Percentiles rank a stretch among this genome's conserved stretches.
phyloP scores from a whole-genome alignment of 2,888 invertebrate species.

The Chydorus sphaericus region DNA sequence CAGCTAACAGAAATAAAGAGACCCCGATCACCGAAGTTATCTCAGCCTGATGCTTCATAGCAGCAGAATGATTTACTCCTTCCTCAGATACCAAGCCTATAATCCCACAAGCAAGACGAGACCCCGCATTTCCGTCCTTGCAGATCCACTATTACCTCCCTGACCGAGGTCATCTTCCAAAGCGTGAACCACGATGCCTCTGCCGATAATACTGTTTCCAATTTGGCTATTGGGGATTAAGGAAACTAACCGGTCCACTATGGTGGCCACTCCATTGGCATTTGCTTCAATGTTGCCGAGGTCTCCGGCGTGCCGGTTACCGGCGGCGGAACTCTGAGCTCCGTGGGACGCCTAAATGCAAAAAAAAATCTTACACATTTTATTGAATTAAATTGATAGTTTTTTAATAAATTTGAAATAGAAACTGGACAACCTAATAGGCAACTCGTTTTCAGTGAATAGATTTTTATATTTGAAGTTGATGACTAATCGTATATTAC shows the following conservation, averaged over 20 bases:
- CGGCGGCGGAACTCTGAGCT: constrained; percentile 16
- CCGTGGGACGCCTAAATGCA: no score
- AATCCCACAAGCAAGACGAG: constrained; percentile 36
- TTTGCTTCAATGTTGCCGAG: constrained; percentile 24
- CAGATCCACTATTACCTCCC: constrained; percentile 30
- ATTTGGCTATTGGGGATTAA: constrained; percentile 30
- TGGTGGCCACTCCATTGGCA: constrained; percentile 19
- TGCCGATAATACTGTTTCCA: constrained; percentile 36
- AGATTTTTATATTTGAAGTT: no score
- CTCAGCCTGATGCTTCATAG: no score
- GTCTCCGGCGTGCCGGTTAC: constrained; percentile 23
- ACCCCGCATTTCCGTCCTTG: constrained; percentile 36
- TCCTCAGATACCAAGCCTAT: constrained; percentile 23
- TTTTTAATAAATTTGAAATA: no score
- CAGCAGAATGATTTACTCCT: no score
- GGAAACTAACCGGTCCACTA: constrained; percentile 25
- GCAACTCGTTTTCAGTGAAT: no score
- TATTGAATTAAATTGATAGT: no score
- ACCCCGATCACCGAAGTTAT: no score
- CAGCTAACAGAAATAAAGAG: no score
- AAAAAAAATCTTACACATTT: no score
- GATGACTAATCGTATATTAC: no score
- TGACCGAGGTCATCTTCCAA: constrained; percentile 34
- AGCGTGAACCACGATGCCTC: constrained; percentile 35
- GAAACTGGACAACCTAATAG: no score